phyloP scores from a whole-genome alignment of 2,888 invertebrate genomes.

The Campaea margaritaria region DNA sequence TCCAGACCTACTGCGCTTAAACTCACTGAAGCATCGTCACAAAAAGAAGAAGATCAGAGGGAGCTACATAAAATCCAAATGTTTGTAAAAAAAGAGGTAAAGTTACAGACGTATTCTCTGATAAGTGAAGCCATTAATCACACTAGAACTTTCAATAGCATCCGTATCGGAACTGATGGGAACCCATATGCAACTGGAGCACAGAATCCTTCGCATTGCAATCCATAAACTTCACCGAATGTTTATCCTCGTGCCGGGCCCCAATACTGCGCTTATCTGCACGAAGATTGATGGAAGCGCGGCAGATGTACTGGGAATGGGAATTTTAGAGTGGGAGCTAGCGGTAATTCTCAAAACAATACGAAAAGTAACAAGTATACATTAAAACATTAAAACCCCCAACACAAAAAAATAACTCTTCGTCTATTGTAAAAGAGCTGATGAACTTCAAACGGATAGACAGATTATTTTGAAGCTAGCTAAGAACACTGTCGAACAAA shows the following conservation, averaged over 20 bases:
- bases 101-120: too few relatives aligned
- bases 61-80: too few relatives aligned
- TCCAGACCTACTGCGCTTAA: too few relatives aligned
- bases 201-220: slow-evolving; percentile 19
- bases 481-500: too few relatives aligned
- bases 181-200: slow-evolving; percentile 13
- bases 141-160: background rate
- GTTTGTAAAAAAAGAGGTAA: too few relatives aligned
- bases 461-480: too few relatives aligned
- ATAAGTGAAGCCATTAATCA: slow-evolving; percentile 4
- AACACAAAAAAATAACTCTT: too few relatives aligned
- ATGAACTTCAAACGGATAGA: too few relatives aligned
- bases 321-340: slow-evolving; percentile 12
- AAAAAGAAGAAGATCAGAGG: background rate
- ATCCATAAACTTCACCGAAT: slow-evolving; percentile 31
- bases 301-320: slow-evolving; percentile 30
- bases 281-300: slow-evolving; percentile 29
- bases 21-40: too few relatives aligned
- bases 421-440: too few relatives aligned
- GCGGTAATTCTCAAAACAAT: background rate
- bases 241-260: slow-evolving; percentile 22
- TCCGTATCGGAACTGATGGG: slow-evolving; percentile 12
- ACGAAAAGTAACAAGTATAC: too few relatives aligned
- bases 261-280: slow-evolving; percentile 35
- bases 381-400: too few relatives aligned